Base-by-base conservation (phyloP, 2,888 invertebrate genomes). In the Aleiodes testaceus region DNA sequence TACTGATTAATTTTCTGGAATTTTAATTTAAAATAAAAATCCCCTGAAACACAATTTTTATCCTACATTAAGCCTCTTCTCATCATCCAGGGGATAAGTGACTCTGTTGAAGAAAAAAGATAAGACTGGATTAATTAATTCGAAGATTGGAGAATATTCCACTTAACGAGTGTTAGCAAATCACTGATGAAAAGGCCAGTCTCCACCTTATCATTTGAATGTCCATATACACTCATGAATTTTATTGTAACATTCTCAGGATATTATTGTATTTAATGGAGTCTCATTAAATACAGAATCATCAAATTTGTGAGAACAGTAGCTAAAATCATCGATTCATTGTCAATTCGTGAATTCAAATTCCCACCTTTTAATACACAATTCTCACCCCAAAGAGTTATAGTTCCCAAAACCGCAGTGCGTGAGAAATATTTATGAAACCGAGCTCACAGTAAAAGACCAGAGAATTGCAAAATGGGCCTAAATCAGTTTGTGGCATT, bases 401-500 rank as follows among this genome's bases (percentile, higher is more conserved):
- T 36, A 14, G 12, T 0, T 7, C 14, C 26, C 11, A 22, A 14
- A 30, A 55, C 36, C 55, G 36, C 36, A 9, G 50, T 61, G 55
- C 22, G 12, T 42, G 47, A 26, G 65, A 45, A 36, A 30, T 22
- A 44, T 52, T 63, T 6, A 70, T 53, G 5, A 53, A 45, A 30
- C 30, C 9, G 16, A 44, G 26, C 22, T 16, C 9, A 26, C 6
- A 18, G 18, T 68, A 44, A 26, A 22, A 45, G 50, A 69, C 64
- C 2, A 66, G 63, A 49, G 16, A 26, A 64, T 22, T 47, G 18
- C 11, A 52, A 44, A 49, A 49, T 44, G 66, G n/a, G 47, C n/a
- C 42, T 72, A 79, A 74, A 80, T 79, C 79, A 75, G 70, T 66
- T 72, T 9, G 7, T 77, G 84, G 84, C 79, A 84, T 86, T 85